These are phyloP conservation scores for Narcine bancroftii DNA, from an alignment of 2,113 vertebrate genomes.

Conservation along the genomic window DNA sequence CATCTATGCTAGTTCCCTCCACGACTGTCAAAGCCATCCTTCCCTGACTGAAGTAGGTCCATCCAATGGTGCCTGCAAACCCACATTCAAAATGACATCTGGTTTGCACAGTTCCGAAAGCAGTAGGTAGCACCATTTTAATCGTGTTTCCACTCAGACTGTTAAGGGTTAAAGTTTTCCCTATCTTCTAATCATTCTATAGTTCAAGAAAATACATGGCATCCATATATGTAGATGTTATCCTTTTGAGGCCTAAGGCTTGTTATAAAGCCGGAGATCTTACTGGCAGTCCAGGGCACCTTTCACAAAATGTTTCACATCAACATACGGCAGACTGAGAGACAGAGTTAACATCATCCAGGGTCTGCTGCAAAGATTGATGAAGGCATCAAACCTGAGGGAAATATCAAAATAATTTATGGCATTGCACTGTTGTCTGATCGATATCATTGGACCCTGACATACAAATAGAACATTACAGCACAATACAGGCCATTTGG, in stretches of 20 bases:
- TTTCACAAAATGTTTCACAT: neutral
- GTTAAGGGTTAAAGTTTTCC: neutral
- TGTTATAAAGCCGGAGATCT: no score
- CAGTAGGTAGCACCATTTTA: neutral
- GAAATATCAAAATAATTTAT: neutral
- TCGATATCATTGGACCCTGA: neutral
- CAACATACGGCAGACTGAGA: neutral
- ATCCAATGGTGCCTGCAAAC: neutral
- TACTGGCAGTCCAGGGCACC: neutral
- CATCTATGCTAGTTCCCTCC: neutral
- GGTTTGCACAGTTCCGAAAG: neutral
- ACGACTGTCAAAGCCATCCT: neutral
- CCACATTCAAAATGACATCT: neutral
- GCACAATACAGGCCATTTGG: no score
- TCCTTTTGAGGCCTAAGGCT: neutral
- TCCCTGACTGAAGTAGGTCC: no score
- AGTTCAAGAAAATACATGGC: neutral
- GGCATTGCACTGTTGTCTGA: neutral
- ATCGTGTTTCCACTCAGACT: neutral
- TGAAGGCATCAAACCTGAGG: neutral
- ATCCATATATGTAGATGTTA: neutral
- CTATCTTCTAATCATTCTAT: neutral
- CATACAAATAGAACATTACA: no score
- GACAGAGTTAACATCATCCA: neutral
- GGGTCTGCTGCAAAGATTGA: neutral